A percentile compares a stretch with the other conserved stretches of the same genome.
Conservation (phyloP, 2,113 vertebrate species). For the Chiloscyllium plagiosum region DNA sequence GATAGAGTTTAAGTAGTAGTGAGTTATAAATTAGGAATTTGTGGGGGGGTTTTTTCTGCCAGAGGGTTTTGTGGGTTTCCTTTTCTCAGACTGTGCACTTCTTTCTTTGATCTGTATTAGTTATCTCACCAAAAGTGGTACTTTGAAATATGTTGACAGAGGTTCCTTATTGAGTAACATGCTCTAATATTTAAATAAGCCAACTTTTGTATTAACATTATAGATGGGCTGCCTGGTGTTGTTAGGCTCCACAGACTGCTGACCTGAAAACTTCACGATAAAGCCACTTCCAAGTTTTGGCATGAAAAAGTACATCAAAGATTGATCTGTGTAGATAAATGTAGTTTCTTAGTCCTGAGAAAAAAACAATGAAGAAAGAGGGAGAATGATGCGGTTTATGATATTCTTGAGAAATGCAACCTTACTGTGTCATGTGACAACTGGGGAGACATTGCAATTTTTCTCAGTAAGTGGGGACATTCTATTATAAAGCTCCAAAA, state of each 20-base stretch:
- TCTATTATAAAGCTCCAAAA: background rate
- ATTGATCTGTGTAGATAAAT: background rate
- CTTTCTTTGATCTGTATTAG: background rate
- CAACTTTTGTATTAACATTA: background rate
- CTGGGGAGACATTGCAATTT: background rate
- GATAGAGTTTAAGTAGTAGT: no score
- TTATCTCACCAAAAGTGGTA: background rate
- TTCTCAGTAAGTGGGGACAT: background rate
- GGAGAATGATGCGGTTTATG: background rate
- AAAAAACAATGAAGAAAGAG: background rate
- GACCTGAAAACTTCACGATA: background rate
- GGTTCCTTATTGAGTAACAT: background rate
- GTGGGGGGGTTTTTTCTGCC: no score
- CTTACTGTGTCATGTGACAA: background rate
- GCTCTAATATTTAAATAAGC: background rate
- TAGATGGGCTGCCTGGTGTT: background rate
- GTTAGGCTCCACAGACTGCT: background rate
- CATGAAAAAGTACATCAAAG: background rate
- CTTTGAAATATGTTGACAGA: background rate
- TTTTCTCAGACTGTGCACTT: no score
- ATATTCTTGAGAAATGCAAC: background rate
- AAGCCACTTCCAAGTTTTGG: background rate
- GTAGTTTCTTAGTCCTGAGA: no score
- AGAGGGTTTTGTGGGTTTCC: no score
- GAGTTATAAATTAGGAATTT: no score